A percentile compares a stretch with the other conserved stretches of the same genome.
phyloP scores from a whole-genome alignment of 2,888 invertebrate genomes.

The Ormyrus nitidulus region DNA sequence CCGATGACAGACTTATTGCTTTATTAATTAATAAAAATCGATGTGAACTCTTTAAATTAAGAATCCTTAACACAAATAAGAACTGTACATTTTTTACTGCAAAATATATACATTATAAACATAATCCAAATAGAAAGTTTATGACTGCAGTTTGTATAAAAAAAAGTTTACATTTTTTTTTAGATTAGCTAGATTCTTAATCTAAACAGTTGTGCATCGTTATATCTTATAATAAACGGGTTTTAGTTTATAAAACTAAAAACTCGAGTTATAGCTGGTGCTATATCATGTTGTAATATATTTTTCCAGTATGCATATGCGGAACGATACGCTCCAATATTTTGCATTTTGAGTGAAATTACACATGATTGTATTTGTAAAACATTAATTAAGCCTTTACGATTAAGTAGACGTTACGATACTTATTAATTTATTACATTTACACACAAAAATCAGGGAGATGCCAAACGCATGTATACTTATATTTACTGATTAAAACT shows the following conservation, averaged over 20 bases:
- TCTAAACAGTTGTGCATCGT: conserved; percentile 37
- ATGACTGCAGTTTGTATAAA: conserved; percentile 45
- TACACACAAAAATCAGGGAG: conserved; percentile 44
- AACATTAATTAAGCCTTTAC: conserved; percentile 31
- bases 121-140: conserved; percentile 41
- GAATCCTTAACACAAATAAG: conserved; percentile 32
- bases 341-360: conserved; percentile 52
- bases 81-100: conserved; percentile 55
- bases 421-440: conserved; percentile 39
- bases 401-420: conserved; percentile 30
- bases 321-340: conserved; percentile 50
- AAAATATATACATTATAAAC: conserved; percentile 50
- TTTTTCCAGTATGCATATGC: conserved; percentile 53
- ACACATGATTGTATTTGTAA: conserved; percentile 47
- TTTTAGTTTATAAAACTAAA: conserved; percentile 57
- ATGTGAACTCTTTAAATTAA: conserved; percentile 43
- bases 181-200: conserved; percentile 44
- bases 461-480: conserved; percentile 53
- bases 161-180: conserved; percentile 39
- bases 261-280: conserved; percentile 57
- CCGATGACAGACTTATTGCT: conserved; percentile 49
- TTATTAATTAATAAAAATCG: conserved; percentile 42
- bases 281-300: conserved; percentile 57
- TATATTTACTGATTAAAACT: conserved; percentile 39
- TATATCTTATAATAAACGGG: conserved; percentile 48